Evolutionary conservation across 2,888 invertebrate species (phyloP), one percentile per base, ranked within the genome.

Genomic region (Tanaodytes sp.): DNA sequence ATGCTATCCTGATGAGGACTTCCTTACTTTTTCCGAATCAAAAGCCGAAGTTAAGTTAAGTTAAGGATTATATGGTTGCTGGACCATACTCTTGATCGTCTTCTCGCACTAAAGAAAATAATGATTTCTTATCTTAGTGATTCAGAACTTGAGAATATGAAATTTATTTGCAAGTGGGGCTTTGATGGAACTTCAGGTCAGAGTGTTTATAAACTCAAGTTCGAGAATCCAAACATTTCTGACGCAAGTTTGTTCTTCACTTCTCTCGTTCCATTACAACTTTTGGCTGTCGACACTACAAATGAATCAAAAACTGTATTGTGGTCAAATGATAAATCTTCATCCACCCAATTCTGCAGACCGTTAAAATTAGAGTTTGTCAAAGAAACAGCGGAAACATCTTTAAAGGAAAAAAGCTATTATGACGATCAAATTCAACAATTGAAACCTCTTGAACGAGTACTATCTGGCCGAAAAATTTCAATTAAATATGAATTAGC

Each of bases 1-100:
- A 2, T 72, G 67, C 16, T 70, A 71, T 33, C 72, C 65, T 30
- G 19, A 1, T 12, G 55, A 31, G 12, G 54, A 59, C 30, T 18
- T 2, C 12, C 18, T 72, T 1, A 49, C 1, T 49, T 59, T 59
- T 49, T 46, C 58, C 14, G 62, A 72, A 51, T 48, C 48, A 1
- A 54, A 20, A 61, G 66, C 54, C 27, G 58, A 72, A 40, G 63
- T 70, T 1, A 16, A 43, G 18, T 54, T 72, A 37, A n/a, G n/a
- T n/a, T n/a, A n/a, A n/a, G n/a, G n/a, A n/a, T n/a, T n/a, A n/a
- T n/a, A n/a, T n/a, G n/a, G n/a, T 65, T 69, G 30, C 33, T 72
- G 23, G 52, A 69, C 16, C 65, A 72, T 31, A 72, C 61, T 18
- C 12, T 61, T 2, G 9, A 51, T 11, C 61, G 61, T 9, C 36